Conservation (phyloP, 2,113 vertebrate genomes). For the Vulpes lagopus region DNA sequence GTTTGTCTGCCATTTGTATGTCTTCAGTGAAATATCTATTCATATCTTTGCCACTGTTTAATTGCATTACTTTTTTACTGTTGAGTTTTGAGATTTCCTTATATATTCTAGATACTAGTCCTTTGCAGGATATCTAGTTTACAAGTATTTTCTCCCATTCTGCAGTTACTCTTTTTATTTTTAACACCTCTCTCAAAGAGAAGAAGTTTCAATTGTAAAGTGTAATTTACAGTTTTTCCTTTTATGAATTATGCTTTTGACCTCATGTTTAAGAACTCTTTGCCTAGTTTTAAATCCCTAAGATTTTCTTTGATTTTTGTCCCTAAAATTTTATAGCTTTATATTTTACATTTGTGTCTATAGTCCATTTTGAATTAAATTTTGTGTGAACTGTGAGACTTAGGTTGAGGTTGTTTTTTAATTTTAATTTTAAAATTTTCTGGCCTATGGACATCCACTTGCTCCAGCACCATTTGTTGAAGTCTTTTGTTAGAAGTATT, state of each 20-base stretch:
- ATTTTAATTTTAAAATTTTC: neutral
- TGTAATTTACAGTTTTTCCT: neutral
- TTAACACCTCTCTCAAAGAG: neutral
- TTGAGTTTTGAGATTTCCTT: constrained; percentile 34
- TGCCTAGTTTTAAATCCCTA: neutral
- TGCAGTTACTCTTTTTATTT: neutral
- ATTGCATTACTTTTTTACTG: neutral
- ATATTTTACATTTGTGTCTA: neutral
- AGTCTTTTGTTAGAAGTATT: neutral
- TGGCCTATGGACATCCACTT: neutral
- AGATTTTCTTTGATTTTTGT: neutral
- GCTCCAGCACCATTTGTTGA: neutral
- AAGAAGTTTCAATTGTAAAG: constrained; percentile 13
- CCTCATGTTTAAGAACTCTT: neutral
- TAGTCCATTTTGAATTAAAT: constrained; percentile 30
- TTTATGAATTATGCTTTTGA: constrained; percentile 9
- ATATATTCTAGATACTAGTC: neutral
- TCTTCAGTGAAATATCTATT: neutral
- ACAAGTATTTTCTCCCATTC: neutral
- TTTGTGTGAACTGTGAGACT: neutral
- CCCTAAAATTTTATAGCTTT: neutral
- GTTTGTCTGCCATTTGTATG: neutral
- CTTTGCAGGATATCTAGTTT: neutral
- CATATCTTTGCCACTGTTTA: neutral
- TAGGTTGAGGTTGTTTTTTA: neutral